These are phyloP conservation scores for Natrix natrix DNA, from an alignment of 2,797 vertebrate genomes.

Conservation along the genomic window DNA sequence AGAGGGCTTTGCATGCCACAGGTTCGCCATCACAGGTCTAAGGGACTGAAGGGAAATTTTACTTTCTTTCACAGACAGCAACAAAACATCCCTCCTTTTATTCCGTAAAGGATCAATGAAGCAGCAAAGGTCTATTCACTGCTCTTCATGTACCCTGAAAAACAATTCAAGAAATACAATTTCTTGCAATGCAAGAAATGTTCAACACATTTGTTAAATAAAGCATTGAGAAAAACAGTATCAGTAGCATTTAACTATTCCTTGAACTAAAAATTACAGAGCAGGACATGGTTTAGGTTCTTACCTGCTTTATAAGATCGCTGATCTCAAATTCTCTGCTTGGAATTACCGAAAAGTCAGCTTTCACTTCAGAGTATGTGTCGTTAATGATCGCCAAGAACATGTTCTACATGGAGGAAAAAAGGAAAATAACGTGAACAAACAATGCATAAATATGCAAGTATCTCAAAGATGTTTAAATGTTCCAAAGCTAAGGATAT, in stretches of 20 bases:
- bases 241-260: not conserved
- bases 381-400: constrained; percentile 94
- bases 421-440: constrained; percentile 29
- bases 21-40: no score
- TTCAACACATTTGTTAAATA: not conserved
- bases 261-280: not conserved
- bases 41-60: not conserved
- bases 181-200: not conserved
- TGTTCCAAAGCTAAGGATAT: not conserved
- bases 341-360: constrained; percentile 83
- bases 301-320: constrained; percentile 85
- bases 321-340: constrained; percentile 82
- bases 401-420: constrained; percentile 80
- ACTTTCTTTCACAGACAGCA: not conserved
- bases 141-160: not conserved
- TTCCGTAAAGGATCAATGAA: not conserved
- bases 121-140: not conserved
- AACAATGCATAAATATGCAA: not conserved
- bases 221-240: not conserved
- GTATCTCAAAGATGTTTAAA: not conserved
- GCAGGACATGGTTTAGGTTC: constrained; percentile 22
- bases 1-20: no score
- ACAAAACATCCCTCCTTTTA: not conserved
- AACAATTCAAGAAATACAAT: not conserved
- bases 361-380: constrained; percentile 91